Percentiles rank a stretch among this genome's conserved stretches.
Conservation (phyloP, 1,140 invertebrate genomes). For the Acyrthosiphon pisum region DNA sequence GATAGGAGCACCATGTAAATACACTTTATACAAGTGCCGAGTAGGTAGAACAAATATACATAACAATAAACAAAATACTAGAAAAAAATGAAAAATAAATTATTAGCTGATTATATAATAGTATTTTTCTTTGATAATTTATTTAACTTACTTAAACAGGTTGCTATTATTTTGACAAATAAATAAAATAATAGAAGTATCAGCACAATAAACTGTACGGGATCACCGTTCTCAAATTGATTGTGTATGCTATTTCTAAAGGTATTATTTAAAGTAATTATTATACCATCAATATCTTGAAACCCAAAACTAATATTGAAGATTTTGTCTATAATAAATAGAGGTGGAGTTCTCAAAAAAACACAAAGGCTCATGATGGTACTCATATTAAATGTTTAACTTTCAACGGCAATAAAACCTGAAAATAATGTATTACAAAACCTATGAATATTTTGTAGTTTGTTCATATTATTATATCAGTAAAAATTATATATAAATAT, state of each 20-base stretch:
- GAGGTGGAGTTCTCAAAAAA: constrained; percentile 56
- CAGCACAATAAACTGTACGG: constrained; percentile 62
- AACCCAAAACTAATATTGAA: constrained; percentile 58
- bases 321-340: constrained; percentile 59
- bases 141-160: constrained; percentile 67
- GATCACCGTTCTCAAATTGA: constrained; percentile 19
- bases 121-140: background rate
- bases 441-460: background rate
- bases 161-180: constrained; percentile 68
- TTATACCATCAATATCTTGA: background rate
- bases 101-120: background rate
- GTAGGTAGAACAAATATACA: constrained; percentile 83
- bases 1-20: constrained; percentile 83
- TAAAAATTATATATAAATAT: background rate
- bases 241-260: background rate
- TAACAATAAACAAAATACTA: constrained; percentile 79
- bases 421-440: background rate
- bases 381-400: background rate
- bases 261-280: background rate
- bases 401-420: background rate
- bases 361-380: background rate
- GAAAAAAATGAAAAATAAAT: constrained; percentile 63
- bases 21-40: constrained; percentile 83
- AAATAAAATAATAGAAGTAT: constrained; percentile 64
- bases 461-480: background rate